Evolutionary conservation across 2,888 invertebrate genomes (phyloP).

Genomic region (Lampropteryx suffumata): DNA sequence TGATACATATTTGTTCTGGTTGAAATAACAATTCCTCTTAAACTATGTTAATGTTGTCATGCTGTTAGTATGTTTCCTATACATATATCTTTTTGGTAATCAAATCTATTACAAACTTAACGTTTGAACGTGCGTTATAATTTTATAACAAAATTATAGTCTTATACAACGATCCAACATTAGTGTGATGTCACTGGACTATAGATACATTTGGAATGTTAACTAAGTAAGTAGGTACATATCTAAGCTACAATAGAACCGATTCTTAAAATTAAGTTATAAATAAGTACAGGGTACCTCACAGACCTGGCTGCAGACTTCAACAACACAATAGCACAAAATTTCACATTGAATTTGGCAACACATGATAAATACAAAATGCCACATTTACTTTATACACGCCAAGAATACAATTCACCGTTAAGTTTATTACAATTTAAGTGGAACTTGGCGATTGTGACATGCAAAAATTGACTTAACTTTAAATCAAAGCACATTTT

Average conservation of each 20-base stretch:
- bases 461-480: slow-evolving; percentile 23
- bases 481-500: slow-evolving; percentile 17
- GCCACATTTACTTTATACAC: slow-evolving; percentile 47
- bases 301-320: slow-evolving; percentile 17
- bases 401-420: slow-evolving; percentile 18
- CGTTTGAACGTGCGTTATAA: slow-evolving; percentile 37
- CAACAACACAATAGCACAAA: slow-evolving; percentile 24
- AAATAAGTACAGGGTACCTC: slow-evolving; percentile 50
- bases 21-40: slow-evolving; percentile 59
- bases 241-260: slow-evolving; percentile 68
- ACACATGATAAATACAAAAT: slow-evolving; percentile 55
- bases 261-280: slow-evolving; percentile 71
- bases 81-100: slow-evolving; percentile 60
- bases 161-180: slow-evolving; percentile 41
- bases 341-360: slow-evolving; percentile 43
- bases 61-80: slow-evolving; percentile 65
- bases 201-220: slow-evolving; percentile 69
- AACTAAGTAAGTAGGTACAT: slow-evolving; percentile 57
- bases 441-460: slow-evolving; percentile 18
- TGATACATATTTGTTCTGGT: slow-evolving; percentile 68
- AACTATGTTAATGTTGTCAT: slow-evolving; percentile 60
- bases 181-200: slow-evolving; percentile 49
- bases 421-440: slow-evolving; percentile 13
- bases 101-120: slow-evolving; percentile 55
- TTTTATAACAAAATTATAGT: slow-evolving; percentile 21